Conservation (phyloP, 2,113 vertebrate species). For the Nothobranchius furzeri region DNA sequence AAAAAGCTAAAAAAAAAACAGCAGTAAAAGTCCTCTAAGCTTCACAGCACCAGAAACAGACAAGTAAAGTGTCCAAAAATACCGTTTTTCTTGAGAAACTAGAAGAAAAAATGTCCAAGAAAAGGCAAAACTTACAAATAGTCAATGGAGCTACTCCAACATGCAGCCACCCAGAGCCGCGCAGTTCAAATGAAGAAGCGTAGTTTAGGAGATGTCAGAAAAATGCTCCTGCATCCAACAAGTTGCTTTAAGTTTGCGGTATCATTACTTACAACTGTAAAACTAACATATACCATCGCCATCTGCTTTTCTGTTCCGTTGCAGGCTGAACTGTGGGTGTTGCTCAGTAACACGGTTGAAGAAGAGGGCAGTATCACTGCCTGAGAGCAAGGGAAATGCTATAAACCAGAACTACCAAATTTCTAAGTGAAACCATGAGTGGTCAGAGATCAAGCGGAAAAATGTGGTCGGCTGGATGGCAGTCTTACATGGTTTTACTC, state of each 20-base stretch:
- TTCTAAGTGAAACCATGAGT: slow-evolving; percentile 62
- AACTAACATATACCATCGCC: slow-evolving; percentile 38
- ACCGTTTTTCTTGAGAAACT: no score
- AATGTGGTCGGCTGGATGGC: slow-evolving; percentile 16
- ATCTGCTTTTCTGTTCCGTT: slow-evolving; percentile 48
- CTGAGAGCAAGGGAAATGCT: slow-evolving; percentile 44
- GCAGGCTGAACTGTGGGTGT: slow-evolving; percentile 42
- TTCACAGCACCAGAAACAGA: no score
- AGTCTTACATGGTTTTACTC: slow-evolving; percentile 20
- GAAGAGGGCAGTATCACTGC: slow-evolving; percentile 51
- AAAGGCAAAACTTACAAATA: no score
- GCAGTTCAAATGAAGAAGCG: slow-evolving; percentile 33
- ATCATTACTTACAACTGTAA: slow-evolving; percentile 59
- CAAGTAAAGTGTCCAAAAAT: no score
- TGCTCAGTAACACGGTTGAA: slow-evolving; percentile 52
- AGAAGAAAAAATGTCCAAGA: no score
- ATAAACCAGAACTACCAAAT: slow-evolving; percentile 48
- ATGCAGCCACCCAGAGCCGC: no score
- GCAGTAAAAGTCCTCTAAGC: no score
- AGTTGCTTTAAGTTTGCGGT: slow-evolving; percentile 37
- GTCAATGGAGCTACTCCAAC: no score
- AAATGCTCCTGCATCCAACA: slow-evolving; percentile 39
- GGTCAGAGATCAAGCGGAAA: slow-evolving; percentile 32
- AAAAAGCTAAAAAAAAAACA: no score
- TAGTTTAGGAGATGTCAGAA: slow-evolving; percentile 37